Evolutionary conservation across 1,140 invertebrate genomes (phyloP).

Genomic region (Calliopsis andreniformis): DNA sequence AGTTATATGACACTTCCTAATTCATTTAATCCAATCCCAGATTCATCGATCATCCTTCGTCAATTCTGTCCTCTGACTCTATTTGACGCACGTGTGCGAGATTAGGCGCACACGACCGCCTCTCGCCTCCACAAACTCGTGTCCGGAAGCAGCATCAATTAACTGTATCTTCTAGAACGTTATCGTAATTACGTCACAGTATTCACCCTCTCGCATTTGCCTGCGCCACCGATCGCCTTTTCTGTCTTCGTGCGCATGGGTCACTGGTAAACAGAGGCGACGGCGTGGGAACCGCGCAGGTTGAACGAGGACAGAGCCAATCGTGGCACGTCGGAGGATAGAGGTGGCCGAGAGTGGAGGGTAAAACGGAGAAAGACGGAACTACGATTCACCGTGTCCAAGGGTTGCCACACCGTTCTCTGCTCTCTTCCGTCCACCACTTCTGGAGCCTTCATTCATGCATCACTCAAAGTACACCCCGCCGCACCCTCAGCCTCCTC

Average conservation of each 20-base stretch:
- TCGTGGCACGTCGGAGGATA: background rate
- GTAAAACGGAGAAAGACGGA: background rate
- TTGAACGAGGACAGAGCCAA: constrained; percentile 2
- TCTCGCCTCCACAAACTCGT: background rate
- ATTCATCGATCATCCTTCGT: too few species aligned
- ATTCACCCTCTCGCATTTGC: constrained; percentile 14
- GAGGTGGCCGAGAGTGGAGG: background rate
- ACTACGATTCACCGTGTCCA: constrained; percentile 14
- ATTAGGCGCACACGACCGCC: constrained; percentile 9
- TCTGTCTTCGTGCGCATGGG: constrained; percentile 29
- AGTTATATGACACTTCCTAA: too few species aligned
- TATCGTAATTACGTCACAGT: constrained; percentile 42
- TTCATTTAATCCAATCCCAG: too few species aligned
- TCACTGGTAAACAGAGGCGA: constrained; percentile 10
- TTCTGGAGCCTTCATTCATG: constrained; percentile 66
- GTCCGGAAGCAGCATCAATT: constrained; percentile 45
- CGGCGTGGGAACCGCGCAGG: background rate
- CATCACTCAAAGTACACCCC: constrained; percentile 54
- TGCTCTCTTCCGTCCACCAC: constrained; percentile 51
- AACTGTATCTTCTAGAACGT: constrained; percentile 16
- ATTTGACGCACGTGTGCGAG: constrained; percentile 25
- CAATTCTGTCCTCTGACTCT: background rate
- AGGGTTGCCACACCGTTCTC: constrained; percentile 13
- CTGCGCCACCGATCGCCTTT: constrained; percentile 32
- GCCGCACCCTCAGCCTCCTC: constrained; percentile 12